A percentile compares a stretch with the other conserved stretches of the same genome.
Conservation (phyloP, 2,888 invertebrate species). For the Drosophila heteroneura region DNA sequence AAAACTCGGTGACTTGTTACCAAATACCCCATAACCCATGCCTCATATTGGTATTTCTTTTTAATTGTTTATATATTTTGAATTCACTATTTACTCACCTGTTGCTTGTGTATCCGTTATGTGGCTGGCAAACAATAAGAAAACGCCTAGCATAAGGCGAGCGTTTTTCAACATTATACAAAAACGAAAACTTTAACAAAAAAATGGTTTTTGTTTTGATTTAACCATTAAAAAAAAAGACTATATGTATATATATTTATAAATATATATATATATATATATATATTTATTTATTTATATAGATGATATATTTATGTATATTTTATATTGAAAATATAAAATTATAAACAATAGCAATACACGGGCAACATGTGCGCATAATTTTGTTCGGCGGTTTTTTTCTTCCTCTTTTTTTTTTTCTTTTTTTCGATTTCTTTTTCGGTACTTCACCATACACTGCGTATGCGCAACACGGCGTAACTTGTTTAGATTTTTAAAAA, state of each 20-base stretch:
- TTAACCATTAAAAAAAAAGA: not conserved
- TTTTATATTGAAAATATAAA: not conserved
- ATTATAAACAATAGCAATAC: constrained; percentile 1
- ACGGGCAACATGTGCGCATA: constrained; percentile 1
- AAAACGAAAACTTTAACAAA: constrained; percentile 19
- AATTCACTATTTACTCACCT: constrained; percentile 59
- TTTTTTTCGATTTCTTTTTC: not conserved
- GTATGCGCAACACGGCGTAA: constrained; percentile 56
- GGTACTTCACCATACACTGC: constrained; percentile 49
- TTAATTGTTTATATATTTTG: not conserved
- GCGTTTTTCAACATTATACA: constrained; percentile 60
- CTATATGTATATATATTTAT: too few relatives aligned
- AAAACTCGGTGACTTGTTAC: not conserved
- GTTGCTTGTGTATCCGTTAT: constrained; percentile 62
- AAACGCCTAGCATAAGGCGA: constrained; percentile 55
- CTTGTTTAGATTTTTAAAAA: constrained; percentile 12
- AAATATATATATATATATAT: not conserved
- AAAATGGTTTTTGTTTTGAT: constrained; percentile 19
- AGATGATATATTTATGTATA: not conserved
- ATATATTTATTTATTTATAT: not conserved
- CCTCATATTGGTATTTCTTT: not conserved
- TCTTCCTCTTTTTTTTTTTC: not conserved
- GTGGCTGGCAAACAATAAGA: constrained; percentile 56
- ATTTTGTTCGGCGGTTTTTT: not conserved
- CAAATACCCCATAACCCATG: not conserved